Evolutionary conservation across 2,888 invertebrate species (phyloP).

Genomic region (Lottia gigantea): DNA sequence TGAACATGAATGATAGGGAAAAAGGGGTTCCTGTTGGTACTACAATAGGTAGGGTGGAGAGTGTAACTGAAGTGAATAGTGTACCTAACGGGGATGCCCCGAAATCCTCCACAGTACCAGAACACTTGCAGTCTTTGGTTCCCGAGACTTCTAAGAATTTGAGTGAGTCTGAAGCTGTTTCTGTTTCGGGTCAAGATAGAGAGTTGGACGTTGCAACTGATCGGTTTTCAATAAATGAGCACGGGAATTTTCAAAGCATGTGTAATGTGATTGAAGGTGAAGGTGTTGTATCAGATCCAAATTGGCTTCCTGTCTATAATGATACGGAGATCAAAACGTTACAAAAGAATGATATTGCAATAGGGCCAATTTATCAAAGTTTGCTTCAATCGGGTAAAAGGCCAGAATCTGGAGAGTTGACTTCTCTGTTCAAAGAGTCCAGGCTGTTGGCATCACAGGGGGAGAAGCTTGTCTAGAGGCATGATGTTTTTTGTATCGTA

Average conservation of each 20-base stretch:
- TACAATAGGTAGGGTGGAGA: not conserved
- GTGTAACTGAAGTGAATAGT: not conserved
- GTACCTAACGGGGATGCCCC: not conserved
- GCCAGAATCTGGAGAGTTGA: constrained; percentile 8
- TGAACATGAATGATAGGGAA: not conserved
- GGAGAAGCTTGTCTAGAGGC: constrained; percentile 19
- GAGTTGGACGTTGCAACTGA: no score
- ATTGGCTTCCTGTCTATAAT: not conserved
- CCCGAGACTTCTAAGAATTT: no score
- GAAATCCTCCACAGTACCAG: no score
- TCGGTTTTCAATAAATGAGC: no score
- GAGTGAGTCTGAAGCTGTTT: no score
- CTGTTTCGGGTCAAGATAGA: no score
- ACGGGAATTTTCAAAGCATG: no score
- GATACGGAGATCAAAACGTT: not conserved
- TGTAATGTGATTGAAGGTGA: no score
- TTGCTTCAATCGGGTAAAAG: not conserved
- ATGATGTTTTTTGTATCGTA: constrained; percentile 25
- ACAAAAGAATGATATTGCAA: not conserved
- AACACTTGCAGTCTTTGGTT: no score
- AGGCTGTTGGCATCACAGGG: constrained; percentile 24
- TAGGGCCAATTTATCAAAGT: not conserved
- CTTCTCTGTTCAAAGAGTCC: constrained; percentile 8
- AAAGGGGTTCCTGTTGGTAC: not conserved
- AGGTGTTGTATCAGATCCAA: not conserved